A percentile compares a stretch with the other conserved stretches of the same genome.
Evolutionary conservation across 1,140 invertebrate species (phyloP).

Genomic region (Calliopsis andreniformis): DNA sequence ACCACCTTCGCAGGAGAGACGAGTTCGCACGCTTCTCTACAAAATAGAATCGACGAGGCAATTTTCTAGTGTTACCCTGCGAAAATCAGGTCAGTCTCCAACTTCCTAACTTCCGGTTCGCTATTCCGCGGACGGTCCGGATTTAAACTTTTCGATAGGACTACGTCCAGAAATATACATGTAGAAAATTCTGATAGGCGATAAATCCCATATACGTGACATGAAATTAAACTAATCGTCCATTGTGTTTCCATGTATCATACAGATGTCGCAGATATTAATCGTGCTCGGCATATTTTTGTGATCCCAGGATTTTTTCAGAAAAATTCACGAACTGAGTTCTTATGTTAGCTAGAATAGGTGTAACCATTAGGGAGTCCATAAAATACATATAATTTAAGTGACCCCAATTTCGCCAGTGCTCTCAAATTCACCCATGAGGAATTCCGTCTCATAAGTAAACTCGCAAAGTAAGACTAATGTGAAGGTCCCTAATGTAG

Average conservation of each 20-base stretch:
- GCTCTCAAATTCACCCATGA: too few relatives aligned
- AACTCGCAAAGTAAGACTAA: too few relatives aligned
- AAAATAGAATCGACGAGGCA: not conserved
- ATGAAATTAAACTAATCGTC: not conserved
- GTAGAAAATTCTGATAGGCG: not conserved
- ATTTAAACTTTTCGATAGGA: constrained; percentile 3
- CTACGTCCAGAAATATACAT: not conserved
- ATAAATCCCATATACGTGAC: constrained; percentile 7
- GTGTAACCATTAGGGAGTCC: too few relatives aligned
- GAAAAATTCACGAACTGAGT: not conserved
- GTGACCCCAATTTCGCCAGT: too few relatives aligned
- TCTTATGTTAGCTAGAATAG: too few relatives aligned
- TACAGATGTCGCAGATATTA: not conserved
- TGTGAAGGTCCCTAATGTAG: too few relatives aligned
- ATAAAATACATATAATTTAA: too few relatives aligned
- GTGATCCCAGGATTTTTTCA: not conserved
- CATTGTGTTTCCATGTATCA: too few relatives aligned
- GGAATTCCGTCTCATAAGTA: too few relatives aligned
- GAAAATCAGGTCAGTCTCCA: not conserved
- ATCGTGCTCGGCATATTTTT: not conserved
- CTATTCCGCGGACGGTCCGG: too few relatives aligned
- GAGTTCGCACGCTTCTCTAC: not conserved
- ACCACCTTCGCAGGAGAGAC: not conserved
- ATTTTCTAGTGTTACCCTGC: not conserved
- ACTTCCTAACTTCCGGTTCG: constrained; percentile 4